Base-by-base conservation (phyloP, 1,140 invertebrate genomes). In the Philaenus spumarius region DNA sequence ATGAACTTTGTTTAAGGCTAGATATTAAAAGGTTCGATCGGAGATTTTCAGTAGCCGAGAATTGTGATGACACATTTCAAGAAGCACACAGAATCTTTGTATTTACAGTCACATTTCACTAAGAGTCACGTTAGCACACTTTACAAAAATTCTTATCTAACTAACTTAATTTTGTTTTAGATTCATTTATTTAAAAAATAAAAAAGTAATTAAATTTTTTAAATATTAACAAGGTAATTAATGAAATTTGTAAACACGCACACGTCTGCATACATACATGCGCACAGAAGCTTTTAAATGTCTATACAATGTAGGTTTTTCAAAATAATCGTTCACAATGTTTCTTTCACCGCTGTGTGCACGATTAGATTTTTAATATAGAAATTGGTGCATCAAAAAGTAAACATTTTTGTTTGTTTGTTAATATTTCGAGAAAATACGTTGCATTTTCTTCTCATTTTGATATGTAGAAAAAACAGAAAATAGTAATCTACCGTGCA, bases 61-160 rank as follows among this genome's bases (percentile, higher is more conserved):
- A 14, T 26, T 30, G 47, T 51, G 47, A 51, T 51, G 47, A 26
- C 12, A 30, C 9, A 9, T 4, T 30, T 30, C 26, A 9, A 30
- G 26, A 51, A 46, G 23, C 43, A 46, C 23, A 46, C 43, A 46
- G 17, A 17, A 20, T 20, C 11, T 20, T 23, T 46, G 23, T 51
- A 51, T 51, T 23, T 51, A 51, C 47, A 51, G 47, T 24, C 46
- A 9, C 22, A 19, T 48, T 26, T n/a, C 23, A 15, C n/a, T 9
- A 30, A 20, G 14, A 48, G n/a, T 19, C 22, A 51, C 30, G 30
- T 15, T 51, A 51, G 47, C 47, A 51, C 47, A 51, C 47, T 51
- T 51, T 51, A 51, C 47, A 51, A 51, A 51, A 51, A 26, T 30
- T 23, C 30, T 26, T 51, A 51, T n/a, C 1, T 51, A n/a, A 51